Base-by-base conservation (phyloP, 2,113 vertebrate genomes). In the human region DNA sequence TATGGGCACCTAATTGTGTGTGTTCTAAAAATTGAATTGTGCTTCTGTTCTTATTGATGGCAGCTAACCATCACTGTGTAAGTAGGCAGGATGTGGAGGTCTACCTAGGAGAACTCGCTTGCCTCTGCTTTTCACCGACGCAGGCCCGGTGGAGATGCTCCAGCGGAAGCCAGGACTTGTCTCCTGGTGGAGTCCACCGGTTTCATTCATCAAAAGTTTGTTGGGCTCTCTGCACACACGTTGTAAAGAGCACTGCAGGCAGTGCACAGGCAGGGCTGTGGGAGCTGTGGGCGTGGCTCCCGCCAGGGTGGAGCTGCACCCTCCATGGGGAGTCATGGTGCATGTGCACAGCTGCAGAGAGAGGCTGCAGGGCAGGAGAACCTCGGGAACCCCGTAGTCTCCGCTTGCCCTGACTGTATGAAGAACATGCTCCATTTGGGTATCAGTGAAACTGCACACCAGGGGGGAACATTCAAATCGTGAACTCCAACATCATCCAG, bases 291-390 rank as follows among this genome's bases (percentile, higher is more conserved):
- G 48, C 4, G 2, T 1, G 55, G 45, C n/a, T 75, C 43, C 45
- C 0, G 0, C 52, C 3, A 0, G 22, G 18, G 5, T 6, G 40
- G 35, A 32, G 38, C 30, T 5, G 25, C 0, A 0, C 0, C 8
- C 70, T 22, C 4, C 22, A 17, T 0, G 12, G 68, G 20, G 52
- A 38, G 57, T n/a, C 9, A 0, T 13, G 13, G 2, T 9, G 4
- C 12, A 3, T 2, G 7, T 0, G 2, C 9, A 13, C 10, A 30
- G 78, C 1, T 10, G 75, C 30, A 18, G 52, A 40, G 75, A 59
- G 1, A 2, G 1, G 1, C 3, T 11, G 8, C 5, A 4, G 30
- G 52, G 75, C 45, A 9, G 10, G 2, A 7, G 35, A 61, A 17
- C 48, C 68, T 64, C 2, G 3, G 66, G 35, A 16, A 1, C 0